phyloP scores from a whole-genome alignment of 2,888 invertebrate genomes.

The Idaea dimidiata region DNA sequence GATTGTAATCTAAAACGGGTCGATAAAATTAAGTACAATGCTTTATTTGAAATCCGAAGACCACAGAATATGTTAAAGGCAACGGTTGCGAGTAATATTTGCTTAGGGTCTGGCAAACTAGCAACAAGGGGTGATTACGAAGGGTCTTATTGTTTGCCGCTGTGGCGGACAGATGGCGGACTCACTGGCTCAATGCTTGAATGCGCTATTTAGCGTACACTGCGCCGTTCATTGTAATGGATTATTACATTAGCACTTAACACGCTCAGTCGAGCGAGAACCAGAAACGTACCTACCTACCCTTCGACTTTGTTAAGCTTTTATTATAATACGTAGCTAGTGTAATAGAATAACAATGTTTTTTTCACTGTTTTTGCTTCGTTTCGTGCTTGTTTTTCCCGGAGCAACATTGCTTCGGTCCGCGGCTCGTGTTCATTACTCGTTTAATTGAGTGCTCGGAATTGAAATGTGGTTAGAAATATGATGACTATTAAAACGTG shows the following conservation, averaged over 20 bases:
- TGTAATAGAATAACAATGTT: slow-evolving; percentile 61
- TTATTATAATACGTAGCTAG: slow-evolving; percentile 50
- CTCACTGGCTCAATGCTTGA: slow-evolving; percentile 63
- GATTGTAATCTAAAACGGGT: slow-evolving; percentile 28
- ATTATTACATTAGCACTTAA: slow-evolving; percentile 81
- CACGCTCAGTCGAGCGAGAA: slow-evolving; percentile 74
- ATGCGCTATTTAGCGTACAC: slow-evolving; percentile 79
- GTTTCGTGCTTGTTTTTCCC: slow-evolving; percentile 47
- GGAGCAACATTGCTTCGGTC: slow-evolving; percentile 25
- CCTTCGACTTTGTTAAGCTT: slow-evolving; percentile 62
- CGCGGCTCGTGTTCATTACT: slow-evolving; percentile 30
- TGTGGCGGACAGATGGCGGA: slow-evolving; percentile 75
- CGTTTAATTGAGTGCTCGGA: slow-evolving; percentile 41
- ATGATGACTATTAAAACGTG: slow-evolving; percentile 34
- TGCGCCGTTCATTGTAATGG: slow-evolving; percentile 77
- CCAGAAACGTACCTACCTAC: slow-evolving; percentile 63
- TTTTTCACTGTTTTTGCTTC: slow-evolving; percentile 50
- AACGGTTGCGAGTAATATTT: slow-evolving; percentile 61
- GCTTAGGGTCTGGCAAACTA: slow-evolving; percentile 71
- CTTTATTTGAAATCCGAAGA: slow-evolving; percentile 35
- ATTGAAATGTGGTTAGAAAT: slow-evolving; percentile 41
- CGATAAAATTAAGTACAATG: slow-evolving; percentile 43
- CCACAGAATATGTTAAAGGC: slow-evolving; percentile 46
- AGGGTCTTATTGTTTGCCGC: slow-evolving; percentile 70
- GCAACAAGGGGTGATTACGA: slow-evolving; percentile 66